phyloP scores from a whole-genome alignment of 2,888 invertebrate genomes.

The Bellardia bayeri region DNA sequence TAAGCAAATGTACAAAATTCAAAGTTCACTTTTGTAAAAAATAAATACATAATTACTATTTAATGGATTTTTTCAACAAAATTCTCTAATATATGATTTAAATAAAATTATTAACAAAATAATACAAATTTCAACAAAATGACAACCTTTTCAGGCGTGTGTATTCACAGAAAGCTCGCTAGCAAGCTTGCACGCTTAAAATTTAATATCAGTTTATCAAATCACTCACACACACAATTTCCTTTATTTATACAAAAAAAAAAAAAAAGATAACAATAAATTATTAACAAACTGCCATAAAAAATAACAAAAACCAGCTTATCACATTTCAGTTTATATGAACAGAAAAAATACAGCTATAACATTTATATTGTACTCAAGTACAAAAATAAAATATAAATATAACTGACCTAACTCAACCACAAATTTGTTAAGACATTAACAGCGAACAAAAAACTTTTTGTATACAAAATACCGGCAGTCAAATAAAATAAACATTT shows the following conservation, averaged over 20 bases:
- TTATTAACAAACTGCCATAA: slow-evolving; percentile 5
- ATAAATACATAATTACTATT: not conserved
- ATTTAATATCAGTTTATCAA: slow-evolving; percentile 37
- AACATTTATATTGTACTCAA: slow-evolving; percentile 30
- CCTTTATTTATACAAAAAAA: slow-evolving; percentile 18
- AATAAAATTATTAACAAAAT: not conserved
- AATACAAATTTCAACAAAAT: not conserved
- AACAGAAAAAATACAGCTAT: slow-evolving; percentile 19
- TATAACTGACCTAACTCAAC: slow-evolving; percentile 59
- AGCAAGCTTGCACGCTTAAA: not conserved
- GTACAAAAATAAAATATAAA: slow-evolving; percentile 20
- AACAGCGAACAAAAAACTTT: not conserved
- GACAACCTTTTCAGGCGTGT: not conserved
- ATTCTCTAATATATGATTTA: not conserved
- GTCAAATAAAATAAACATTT: slow-evolving; percentile 48
- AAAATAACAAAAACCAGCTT: slow-evolving; percentile 34
- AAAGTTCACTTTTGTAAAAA: not conserved
- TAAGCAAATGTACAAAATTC: not conserved
- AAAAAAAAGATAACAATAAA: slow-evolving; percentile 16
- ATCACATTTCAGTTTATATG: slow-evolving; percentile 47
- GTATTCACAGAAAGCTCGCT: not conserved
- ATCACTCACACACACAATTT: slow-evolving; percentile 9
- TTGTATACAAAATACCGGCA: slow-evolving; percentile 17
- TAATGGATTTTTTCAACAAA: not conserved
- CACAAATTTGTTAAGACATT: slow-evolving; percentile 46